phyloP scores from a whole-genome alignment of 2,888 invertebrate species.

The Nineta flava region DNA sequence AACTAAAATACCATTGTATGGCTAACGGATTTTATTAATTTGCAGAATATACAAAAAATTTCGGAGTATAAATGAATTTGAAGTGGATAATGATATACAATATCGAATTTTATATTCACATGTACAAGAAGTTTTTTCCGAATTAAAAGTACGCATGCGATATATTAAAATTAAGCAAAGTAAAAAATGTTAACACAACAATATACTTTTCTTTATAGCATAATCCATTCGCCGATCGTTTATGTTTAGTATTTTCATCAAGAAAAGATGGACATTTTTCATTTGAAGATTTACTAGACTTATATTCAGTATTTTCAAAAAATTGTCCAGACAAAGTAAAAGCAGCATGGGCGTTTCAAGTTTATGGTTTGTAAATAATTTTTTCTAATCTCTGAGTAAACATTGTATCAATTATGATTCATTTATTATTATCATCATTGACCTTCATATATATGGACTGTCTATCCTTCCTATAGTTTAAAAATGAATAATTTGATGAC shows the following conservation, averaged over 20 bases:
- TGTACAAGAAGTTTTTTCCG: constrained; percentile 44
- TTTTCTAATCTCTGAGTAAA: too few species aligned
- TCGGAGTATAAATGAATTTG: constrained; percentile 30
- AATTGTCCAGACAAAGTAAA: constrained; percentile 56
- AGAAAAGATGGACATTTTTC: constrained; percentile 46
- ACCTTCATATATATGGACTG: too few species aligned
- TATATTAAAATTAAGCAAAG: background rate
- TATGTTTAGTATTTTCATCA: constrained; percentile 61
- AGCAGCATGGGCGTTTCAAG: constrained; percentile 59
- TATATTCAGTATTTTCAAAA: constrained; percentile 59
- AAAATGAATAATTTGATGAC: too few species aligned
- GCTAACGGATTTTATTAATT: constrained; percentile 8
- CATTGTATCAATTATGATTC: too few species aligned
- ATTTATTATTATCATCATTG: too few species aligned
- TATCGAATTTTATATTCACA: constrained; percentile 34
- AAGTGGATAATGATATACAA: constrained; percentile 28
- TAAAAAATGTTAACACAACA: constrained; percentile 2
- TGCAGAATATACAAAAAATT: constrained; percentile 42
- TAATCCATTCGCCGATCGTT: constrained; percentile 58
- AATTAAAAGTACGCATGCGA: constrained; percentile 45
- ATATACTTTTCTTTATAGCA: constrained; percentile 33
- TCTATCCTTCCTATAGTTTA: too few species aligned
- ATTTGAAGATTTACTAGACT: constrained; percentile 63
- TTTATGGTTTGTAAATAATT: constrained; percentile 41
- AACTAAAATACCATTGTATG: background rate